A percentile compares a stretch with the other conserved stretches of the same genome.
phyloP scores from a whole-genome alignment of 2,797 vertebrate genomes.

The Ambastaia sidthimunki region DNA sequence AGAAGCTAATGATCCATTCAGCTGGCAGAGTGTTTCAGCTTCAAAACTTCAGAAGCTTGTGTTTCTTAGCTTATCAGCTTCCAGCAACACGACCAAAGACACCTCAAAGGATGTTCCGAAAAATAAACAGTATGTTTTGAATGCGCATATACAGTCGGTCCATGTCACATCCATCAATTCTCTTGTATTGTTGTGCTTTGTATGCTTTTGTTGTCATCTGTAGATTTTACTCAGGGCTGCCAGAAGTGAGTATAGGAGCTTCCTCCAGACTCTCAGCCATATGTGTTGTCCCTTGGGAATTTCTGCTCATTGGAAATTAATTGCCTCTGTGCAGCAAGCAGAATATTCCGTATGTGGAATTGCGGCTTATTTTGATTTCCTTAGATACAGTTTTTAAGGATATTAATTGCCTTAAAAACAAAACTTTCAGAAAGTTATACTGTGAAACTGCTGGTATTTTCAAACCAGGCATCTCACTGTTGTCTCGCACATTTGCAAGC shows the following conservation, averaged over 20 bases:
- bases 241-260: constrained; percentile 6
- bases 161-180: constrained; percentile 56
- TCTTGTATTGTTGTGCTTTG: constrained; percentile 40
- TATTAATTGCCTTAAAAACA: background rate
- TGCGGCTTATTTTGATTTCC: background rate
- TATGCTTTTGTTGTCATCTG: constrained; percentile 49
- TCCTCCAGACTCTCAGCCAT: constrained; percentile 44
- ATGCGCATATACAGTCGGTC: constrained; percentile 25
- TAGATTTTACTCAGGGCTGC: constrained; percentile 47
- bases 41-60: constrained; percentile 20
- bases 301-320: constrained; percentile 37
- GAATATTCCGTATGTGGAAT: constrained; percentile 23
- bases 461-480: background rate
- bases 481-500: constrained; percentile 5
- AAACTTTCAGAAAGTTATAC: constrained; percentile 5
- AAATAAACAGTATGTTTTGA: constrained; percentile 42
- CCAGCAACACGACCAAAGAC: constrained; percentile 33
- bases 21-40: constrained; percentile 19
- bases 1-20: constrained; percentile 41
- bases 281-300: constrained; percentile 38
- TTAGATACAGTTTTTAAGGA: too few species aligned
- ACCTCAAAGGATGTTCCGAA: constrained; percentile 39
- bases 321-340: constrained; percentile 41
- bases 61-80: constrained; percentile 45
- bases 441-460: background rate